Conservation (phyloP, 2,888 invertebrate genomes). For the Galerucella calmariensis region DNA sequence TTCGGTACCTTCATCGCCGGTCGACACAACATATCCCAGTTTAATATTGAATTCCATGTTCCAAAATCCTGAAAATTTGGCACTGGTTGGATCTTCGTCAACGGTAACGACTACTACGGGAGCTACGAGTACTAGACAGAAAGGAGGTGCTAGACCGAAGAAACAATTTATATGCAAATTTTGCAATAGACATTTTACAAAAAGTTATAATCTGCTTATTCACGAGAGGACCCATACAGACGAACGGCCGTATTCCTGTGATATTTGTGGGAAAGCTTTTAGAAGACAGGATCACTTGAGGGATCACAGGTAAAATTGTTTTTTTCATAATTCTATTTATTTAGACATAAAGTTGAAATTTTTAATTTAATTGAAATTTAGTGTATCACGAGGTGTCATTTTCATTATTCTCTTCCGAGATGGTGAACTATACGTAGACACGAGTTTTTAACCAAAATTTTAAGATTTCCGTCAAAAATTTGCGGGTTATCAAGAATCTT, state of each 20-base stretch:
- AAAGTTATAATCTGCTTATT: constrained; percentile 96
- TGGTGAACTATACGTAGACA: too few species aligned
- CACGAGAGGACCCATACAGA: constrained; percentile 98
- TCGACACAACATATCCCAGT: constrained; percentile 78
- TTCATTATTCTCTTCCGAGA: too few species aligned
- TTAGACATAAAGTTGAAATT: too few species aligned
- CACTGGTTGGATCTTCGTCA: constrained; percentile 65
- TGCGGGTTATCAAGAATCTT: too few species aligned
- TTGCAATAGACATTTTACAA: constrained; percentile 97
- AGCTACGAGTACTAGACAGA: constrained; percentile 58
- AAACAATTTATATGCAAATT: constrained; percentile 97
- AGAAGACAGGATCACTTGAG: constrained; percentile 94
- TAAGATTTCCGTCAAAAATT: too few species aligned
- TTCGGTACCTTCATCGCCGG: constrained; percentile 69
- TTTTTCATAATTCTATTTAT: constrained; percentile 41
- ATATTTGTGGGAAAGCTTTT: constrained; percentile 98
- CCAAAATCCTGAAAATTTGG: constrained; percentile 69
- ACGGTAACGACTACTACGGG: constrained; percentile 63
- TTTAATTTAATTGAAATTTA: too few species aligned
- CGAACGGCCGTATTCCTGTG: constrained; percentile 97
- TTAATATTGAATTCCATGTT: constrained; percentile 77
- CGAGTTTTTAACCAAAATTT: too few species aligned
- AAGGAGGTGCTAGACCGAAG: constrained; percentile 71
- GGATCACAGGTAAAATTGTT: constrained; percentile 83
- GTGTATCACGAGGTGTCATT: too few species aligned